Evolutionary conservation across 2,113 vertebrate genomes (phyloP), one percentile per base, ranked within the genome.

Genomic region (Limanda limanda): DNA sequence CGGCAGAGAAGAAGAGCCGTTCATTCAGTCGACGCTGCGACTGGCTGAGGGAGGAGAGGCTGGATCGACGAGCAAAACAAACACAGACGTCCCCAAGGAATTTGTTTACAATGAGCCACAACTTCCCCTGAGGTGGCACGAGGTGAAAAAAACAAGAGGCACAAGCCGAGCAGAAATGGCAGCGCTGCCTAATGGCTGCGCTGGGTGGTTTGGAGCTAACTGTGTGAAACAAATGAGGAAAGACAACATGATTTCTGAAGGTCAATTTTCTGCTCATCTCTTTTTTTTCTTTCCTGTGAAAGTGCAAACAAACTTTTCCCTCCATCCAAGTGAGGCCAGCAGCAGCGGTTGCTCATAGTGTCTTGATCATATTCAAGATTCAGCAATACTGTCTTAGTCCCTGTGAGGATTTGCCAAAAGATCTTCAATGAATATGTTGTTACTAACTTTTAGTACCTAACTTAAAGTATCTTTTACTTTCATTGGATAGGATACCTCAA

Each of bases 111-210:
- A 87, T 20, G 54, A 91, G 86, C 73, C 24, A 13, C 79, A 74
- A 66, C 61, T 73, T 91, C 88, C 88, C 90, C 59, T 42, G 87
- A 84, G 91, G 76, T 24, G 61, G 66, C 65, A 63, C 69, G 68
- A 86, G 84, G 84, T 88, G 76, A 86, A 9, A 92, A 92, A 92
- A 94, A 94, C 90, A 94, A 93, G 87, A 74, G 69, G 72, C 23
- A 62, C 56, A 24, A 58, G 65, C n/a, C 62, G 15, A 56, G 82
- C 82, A 82, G 74, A 82, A 42, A 66, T 13, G 35, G 67, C 71
- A 67, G 57, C 0, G 48, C 66, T 70, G 72, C 68, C 42, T 62
- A 61, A 64, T 74, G 77, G 83, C 67, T 76, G 70, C 35, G 14
- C 11, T 0, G n/a, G 59, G 48, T 66, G 7, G 23, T 73, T 55